Conservation (phyloP, 2,888 invertebrate genomes). For the Sphinx pinastri region DNA sequence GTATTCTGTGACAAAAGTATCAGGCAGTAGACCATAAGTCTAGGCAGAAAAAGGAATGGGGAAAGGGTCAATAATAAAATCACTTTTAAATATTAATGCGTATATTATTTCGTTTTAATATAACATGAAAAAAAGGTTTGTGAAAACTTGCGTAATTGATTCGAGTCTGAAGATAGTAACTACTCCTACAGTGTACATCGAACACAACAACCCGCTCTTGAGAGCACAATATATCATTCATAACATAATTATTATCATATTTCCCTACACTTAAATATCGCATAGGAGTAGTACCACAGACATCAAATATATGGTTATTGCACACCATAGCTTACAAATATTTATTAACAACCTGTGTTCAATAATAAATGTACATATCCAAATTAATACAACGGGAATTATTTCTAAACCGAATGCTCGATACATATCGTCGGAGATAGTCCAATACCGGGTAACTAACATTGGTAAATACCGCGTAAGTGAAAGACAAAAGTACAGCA, state of each 20-base stretch:
- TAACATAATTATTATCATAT: constrained; percentile 56
- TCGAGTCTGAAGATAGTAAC: constrained; percentile 60
- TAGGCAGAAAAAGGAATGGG: not conserved
- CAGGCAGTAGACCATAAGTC: not conserved
- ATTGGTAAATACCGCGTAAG: no score
- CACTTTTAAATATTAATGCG: constrained; percentile 70
- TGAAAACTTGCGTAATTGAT: constrained; percentile 79
- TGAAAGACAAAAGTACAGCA: no score
- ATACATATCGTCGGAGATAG: no score
- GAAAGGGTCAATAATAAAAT: constrained; percentile 50
- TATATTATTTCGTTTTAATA: constrained; percentile 80
- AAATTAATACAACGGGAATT: constrained; percentile 9
- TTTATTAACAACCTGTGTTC: constrained; percentile 18
- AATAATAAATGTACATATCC: constrained; percentile 16
- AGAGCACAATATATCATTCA: constrained; percentile 65
- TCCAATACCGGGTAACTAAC: no score
- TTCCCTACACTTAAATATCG: constrained; percentile 54
- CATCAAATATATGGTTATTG: constrained; percentile 33
- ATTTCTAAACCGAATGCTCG: constrained; percentile 7
- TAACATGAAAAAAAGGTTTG: constrained; percentile 75
- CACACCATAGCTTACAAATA: constrained; percentile 22
- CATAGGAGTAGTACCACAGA: constrained; percentile 56
- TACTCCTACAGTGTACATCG: constrained; percentile 60
- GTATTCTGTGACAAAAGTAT: no score
- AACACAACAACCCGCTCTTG: constrained; percentile 64